These are phyloP conservation scores for Cinara cedri DNA, from an alignment of 2,888 invertebrate species.

Conservation along the genomic window DNA sequence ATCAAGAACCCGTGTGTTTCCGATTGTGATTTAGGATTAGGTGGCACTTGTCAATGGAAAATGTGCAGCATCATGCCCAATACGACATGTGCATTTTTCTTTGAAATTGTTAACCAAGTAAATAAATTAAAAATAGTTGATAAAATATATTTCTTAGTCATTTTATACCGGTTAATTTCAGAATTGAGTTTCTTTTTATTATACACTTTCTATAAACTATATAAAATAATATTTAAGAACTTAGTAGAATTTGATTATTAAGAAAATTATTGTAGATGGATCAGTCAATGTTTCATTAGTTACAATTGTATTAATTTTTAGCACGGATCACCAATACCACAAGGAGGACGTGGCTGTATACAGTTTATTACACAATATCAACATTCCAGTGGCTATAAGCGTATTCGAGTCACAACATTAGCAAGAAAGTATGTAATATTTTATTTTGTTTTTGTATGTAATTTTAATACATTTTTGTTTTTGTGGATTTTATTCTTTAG, in stretches of 20 bases:
- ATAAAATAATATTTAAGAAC: too few relatives aligned
- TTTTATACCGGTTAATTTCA: not conserved
- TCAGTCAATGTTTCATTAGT: not conserved
- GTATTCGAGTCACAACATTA: constrained; percentile 94
- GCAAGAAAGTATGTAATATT: constrained; percentile 81
- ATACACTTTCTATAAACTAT: too few relatives aligned
- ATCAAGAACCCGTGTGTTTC: constrained; percentile 91
- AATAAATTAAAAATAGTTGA: constrained; percentile 1
- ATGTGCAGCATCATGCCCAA: constrained; percentile 92
- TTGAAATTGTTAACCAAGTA: constrained; percentile 85
- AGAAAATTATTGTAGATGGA: too few relatives aligned
- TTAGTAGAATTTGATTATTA: too few relatives aligned
- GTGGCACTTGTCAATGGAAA: constrained; percentile 98
- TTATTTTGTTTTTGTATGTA: not conserved
- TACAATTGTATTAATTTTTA: constrained; percentile 65
- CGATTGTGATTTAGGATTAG: constrained; percentile 97
- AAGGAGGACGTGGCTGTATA: constrained; percentile 94
- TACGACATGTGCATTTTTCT: constrained; percentile 91
- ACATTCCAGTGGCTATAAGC: constrained; percentile 92
- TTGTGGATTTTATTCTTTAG: constrained; percentile 64
- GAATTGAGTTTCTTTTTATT: too few relatives aligned
- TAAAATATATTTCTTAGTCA: not conserved
- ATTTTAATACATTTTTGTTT: not conserved
- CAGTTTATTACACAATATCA: constrained; percentile 99
- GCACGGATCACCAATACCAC: constrained; percentile 92